Conservation (phyloP, 1,140 invertebrate species). For the Pseudomyrmex pallidus region DNA sequence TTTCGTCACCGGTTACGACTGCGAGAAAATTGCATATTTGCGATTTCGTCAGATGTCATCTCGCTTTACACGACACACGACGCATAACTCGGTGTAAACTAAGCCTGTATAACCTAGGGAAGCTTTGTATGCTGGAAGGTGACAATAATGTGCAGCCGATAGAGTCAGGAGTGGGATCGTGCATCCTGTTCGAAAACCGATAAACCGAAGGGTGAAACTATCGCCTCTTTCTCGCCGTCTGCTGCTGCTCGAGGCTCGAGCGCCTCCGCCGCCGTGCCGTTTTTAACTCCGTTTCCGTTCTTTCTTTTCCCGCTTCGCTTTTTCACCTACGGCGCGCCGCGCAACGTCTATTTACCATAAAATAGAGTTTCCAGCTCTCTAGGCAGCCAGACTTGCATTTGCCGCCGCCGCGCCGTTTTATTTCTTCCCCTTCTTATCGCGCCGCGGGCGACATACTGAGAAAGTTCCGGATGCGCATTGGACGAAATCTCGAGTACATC, state of each 20-base stretch:
- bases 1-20: background rate
- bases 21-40: slow-evolving; percentile 7
- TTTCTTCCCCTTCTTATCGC: slow-evolving; percentile 72
- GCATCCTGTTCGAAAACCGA: slow-evolving; percentile 62
- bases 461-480: slow-evolving; percentile 65
- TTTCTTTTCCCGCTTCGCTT: slow-evolving; percentile 42
- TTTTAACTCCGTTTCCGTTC: slow-evolving; percentile 52
- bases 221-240: slow-evolving; percentile 42
- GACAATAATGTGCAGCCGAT: slow-evolving; percentile 59
- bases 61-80: background rate
- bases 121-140: slow-evolving; percentile 46
- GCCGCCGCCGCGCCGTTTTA: slow-evolving; percentile 54
- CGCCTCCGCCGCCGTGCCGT: slow-evolving; percentile 35
- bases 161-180: slow-evolving; percentile 7
- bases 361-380: slow-evolving; percentile 74
- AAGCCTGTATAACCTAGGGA: slow-evolving; percentile 19
- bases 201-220: slow-evolving; percentile 65
- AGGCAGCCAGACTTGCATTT: slow-evolving; percentile 57
- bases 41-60: slow-evolving; percentile 26
- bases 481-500: slow-evolving; percentile 53
- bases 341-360: slow-evolving; percentile 74
- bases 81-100: background rate
- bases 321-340: slow-evolving; percentile 40
- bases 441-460: slow-evolving; percentile 66
- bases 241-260: slow-evolving; percentile 26